Conservation (phyloP, 1,140 invertebrate species). For the Phortica variegata region DNA sequence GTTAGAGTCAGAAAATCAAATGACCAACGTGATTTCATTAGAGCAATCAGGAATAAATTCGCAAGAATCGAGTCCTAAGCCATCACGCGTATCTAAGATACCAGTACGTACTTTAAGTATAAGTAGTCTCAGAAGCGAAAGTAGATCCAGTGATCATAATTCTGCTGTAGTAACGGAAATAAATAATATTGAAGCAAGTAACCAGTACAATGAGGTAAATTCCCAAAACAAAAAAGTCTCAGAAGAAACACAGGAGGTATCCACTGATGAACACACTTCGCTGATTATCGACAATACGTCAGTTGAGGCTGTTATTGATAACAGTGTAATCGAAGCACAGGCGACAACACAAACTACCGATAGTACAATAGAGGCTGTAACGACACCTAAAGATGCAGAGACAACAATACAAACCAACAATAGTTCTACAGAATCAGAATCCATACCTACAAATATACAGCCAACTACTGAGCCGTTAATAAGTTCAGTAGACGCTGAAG, state of each 20-base stretch:
- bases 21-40: not conserved
- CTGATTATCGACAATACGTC: too few relatives aligned
- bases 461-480: not conserved
- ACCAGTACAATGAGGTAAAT: too few relatives aligned
- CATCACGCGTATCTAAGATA: constrained; percentile 33
- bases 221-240: too few relatives aligned
- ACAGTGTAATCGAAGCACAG: not conserved
- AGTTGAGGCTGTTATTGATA: not conserved
- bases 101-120: constrained; percentile 35
- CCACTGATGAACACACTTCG: not conserved
- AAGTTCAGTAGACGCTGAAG: constrained; percentile 24
- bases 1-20: constrained; percentile 4
- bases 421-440: not conserved
- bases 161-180: constrained; percentile 1
- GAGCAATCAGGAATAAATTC: not conserved
- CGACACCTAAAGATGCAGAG: not conserved
- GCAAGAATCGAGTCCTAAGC: constrained; percentile 20
- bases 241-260: constrained; percentile 6
- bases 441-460: not conserved
- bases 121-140: constrained; percentile 32
- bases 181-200: constrained; percentile 5
- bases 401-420: not conserved
- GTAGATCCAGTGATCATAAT: constrained; percentile 15
- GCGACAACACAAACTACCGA: not conserved
- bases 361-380: not conserved